Evolutionary conservation across 2,797 vertebrate species (phyloP), one percentile per base, ranked within the genome.

Genomic region (Danio kyathit): DNA sequence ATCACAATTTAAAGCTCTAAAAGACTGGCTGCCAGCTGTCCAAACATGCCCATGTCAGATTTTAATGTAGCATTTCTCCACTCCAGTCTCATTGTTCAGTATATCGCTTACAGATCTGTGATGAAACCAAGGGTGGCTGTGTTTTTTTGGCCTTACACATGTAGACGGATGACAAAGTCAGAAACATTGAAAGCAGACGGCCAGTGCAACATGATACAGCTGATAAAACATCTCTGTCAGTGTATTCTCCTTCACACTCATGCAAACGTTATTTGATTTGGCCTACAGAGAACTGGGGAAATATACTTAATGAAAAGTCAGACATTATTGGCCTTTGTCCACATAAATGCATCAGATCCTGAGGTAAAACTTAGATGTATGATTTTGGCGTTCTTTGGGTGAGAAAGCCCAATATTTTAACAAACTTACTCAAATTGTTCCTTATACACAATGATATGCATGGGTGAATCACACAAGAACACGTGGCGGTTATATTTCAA

Each of bases 171-270:
- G 43, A 56, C 72, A 46, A 29, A 54, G 57, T 48, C 54, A 46
- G 76, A 65, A 74, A 77, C 40, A 51, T 46, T 73, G 67, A 80
- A 77, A 74, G 72, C 72, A 72, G 67, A 71, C 60, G 49, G 76
- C 70, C 40, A 69, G 63, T 73, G 74, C 59, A 51, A 70, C 67
- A 74, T 19, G 54, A 80, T 74, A 84, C 64, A 75, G 0, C 40
- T 54, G 78, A 74, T 56, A 38, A 61, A 74, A 40, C 56, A 83
- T 70, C 29, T 79, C 63, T 75, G 75, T 81, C 80, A 14, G 17
- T 51, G 78, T 75, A 61, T 49, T 29, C 77, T 43, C 60, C 59
- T 57, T 74, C 60, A 79, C 67, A 63, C 57, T 79, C 77, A 69
- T 57, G 64, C 44, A 43, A 71, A 16, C 17, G 40, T 21, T 57